These are phyloP conservation scores for Pipistrellus kuhlii DNA, from an alignment of 2,797 vertebrate genomes.

Conservation along the genomic window DNA sequence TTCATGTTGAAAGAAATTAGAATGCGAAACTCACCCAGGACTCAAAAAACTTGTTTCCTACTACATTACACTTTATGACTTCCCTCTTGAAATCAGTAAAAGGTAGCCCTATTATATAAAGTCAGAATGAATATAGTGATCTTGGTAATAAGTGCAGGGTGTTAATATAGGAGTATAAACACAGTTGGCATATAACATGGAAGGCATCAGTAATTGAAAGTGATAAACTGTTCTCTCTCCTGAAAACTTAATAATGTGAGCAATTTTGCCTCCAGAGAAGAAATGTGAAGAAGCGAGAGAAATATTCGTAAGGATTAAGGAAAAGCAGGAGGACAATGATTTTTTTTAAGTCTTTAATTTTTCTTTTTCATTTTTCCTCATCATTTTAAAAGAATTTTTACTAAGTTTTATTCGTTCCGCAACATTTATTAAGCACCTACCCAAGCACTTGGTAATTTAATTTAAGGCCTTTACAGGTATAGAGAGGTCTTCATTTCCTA, in stretches of 20 bases:
- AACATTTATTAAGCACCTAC: not conserved
- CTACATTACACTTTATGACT: not conserved
- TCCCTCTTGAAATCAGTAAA: not conserved
- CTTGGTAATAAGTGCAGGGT: not conserved
- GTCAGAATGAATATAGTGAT: not conserved
- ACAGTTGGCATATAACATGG: not conserved
- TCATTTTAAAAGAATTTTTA: not conserved
- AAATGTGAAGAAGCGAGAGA: not conserved
- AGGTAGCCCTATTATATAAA: not conserved
- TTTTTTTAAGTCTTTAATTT: not conserved
- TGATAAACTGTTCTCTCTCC: not conserved
- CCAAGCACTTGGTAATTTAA: not conserved
- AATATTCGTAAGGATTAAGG: not conserved
- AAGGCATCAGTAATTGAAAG: not conserved
- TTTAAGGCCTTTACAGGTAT: not conserved
- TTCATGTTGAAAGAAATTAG: not conserved
- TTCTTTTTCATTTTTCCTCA: not conserved
- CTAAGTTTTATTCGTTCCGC: not conserved
- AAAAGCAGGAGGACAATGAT: not conserved
- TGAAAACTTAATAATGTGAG: not conserved
- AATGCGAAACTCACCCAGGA: not conserved
- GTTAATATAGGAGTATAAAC: not conserved
- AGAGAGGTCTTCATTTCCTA: not conserved
- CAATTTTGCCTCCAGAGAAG: constrained; percentile 40
- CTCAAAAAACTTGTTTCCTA: not conserved